Base-by-base conservation (phyloP, 2,888 invertebrate genomes). In the Plutella xylostella region DNA sequence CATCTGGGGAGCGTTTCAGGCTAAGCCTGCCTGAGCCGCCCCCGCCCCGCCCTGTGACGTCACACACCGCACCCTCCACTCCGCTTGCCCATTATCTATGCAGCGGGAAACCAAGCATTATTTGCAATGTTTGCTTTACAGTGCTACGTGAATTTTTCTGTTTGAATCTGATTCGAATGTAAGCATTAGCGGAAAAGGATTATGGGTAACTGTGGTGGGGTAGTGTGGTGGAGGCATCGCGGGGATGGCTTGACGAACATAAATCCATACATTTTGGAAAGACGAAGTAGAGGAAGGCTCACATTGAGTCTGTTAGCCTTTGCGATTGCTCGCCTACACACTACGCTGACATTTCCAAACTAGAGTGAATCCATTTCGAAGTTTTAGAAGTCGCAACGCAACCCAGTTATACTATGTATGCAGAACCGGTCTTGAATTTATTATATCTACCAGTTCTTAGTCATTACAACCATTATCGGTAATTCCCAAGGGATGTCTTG, bases 261-360 rank as follows among this genome's bases (percentile, higher is more conserved):
- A 51, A 68, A 60, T 62, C 64, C 59, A 42, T 55, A 53, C 56
- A n/a, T n/a, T n/a, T 55, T 56, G 67, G 72, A 58, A 55, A 50
- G 75, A 70, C 77, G 73, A 65, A 52, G 58, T 57, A 50, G 76
- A 80, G 82, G 77, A 70, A 70, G 70, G 50, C 65, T 63, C 61
- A 51, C 63, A 51, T 62, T 40, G 50, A 79, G 76, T 48, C 56
- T 64, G 68, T 65, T 67, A 57, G 67, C 53, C 63, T 74, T 78
- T 78, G 82, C 80, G 82, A 82, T 83, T 55, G 56, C 57, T 72
- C 72, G 79, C 66, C 78, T 67, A 83, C 78, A 80, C n/a, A n/a
- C n/a, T n/a, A n/a, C n/a, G n/a, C n/a, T n/a, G n/a, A n/a, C n/a
- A n/a, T n/a, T n/a, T n/a, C n/a, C n/a, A n/a, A n/a, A n/a, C n/a